Conservation (phyloP, 2,888 invertebrate genomes). For the Pachymerium ferrugineum region DNA sequence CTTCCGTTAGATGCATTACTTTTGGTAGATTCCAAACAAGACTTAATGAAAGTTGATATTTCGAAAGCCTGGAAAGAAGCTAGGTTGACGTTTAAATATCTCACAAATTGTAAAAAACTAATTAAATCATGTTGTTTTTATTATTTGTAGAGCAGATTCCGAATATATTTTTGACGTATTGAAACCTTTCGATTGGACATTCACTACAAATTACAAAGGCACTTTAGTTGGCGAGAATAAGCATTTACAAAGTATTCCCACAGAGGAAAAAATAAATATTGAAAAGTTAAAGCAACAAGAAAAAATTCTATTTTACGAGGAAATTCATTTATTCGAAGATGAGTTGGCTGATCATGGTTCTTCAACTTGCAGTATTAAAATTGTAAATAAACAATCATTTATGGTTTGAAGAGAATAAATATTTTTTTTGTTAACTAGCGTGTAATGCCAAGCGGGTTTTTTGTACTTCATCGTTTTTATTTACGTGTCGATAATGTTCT, state of each 20-base stretch:
- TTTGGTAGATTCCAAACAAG: conserved; percentile 63
- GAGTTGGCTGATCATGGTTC: conserved; percentile 97
- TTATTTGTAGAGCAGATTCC: conserved; percentile 57
- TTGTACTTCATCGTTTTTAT: conserved; percentile 82
- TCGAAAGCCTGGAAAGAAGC: conserved; percentile 87
- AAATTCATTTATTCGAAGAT: conserved; percentile 92
- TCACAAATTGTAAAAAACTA: background rate
- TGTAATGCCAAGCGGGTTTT: conserved; percentile 93
- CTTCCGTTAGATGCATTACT: conserved; percentile 85
- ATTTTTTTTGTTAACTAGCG: conserved; percentile 55
- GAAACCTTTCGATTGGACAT: conserved; percentile 96
- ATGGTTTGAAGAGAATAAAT: background rate
- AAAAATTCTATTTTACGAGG: conserved; percentile 88
- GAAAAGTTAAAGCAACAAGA: conserved; percentile 83
- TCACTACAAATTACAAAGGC: conserved; percentile 85
- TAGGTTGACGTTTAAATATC: conserved; percentile 61
- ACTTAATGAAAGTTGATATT: conserved; percentile 76
- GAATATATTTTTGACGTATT: conserved; percentile 62
- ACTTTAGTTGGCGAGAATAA: conserved; percentile 50
- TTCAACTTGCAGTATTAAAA: conserved; percentile 82
- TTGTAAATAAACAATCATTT: conserved; percentile 60
- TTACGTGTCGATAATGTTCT: conserved; percentile 90
- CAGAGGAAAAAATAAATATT: conserved; percentile 73
- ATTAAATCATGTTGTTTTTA: background rate
- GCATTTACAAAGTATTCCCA: background rate